Evolutionary conservation across 2,113 vertebrate genomes (phyloP).

Genomic region (Physeter macrocephalus): DNA sequence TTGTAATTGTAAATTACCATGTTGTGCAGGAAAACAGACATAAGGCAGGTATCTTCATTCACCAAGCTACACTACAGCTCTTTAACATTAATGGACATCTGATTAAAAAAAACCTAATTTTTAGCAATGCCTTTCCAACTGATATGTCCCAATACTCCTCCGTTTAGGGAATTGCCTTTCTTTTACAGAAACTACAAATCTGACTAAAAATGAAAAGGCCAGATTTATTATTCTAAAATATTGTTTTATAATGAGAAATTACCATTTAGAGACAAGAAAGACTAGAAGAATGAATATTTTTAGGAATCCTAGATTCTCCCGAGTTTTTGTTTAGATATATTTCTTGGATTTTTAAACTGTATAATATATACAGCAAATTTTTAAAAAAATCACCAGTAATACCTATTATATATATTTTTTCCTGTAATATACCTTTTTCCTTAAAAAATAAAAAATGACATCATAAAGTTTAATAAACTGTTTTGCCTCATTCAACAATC

Average conservation of each 20-base stretch:
- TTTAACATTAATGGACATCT: conserved; percentile 51
- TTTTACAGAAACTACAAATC: background rate
- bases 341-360: background rate
- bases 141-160: background rate
- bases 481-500: background rate
- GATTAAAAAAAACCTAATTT: background rate
- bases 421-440: background rate
- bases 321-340: background rate
- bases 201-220: conserved; percentile 3
- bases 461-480: background rate
- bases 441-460: background rate
- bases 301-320: background rate
- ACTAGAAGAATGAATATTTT: background rate
- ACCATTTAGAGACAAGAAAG: conserved; percentile 10
- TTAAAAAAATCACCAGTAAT: background rate
- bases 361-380: background rate
- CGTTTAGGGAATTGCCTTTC: background rate
- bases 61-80: conserved; percentile 6
- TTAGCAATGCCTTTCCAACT: conserved; percentile 13
- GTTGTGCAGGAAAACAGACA: conserved; percentile 52
- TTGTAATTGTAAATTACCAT: conserved; percentile 57
- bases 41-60: conserved; percentile 53
- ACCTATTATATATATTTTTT: background rate
- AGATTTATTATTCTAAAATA: conserved; percentile 16
- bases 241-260: conserved; percentile 8